Evolutionary conservation across 2,113 vertebrate species (phyloP).

Genomic region (Chloropsis hardwickii): DNA sequence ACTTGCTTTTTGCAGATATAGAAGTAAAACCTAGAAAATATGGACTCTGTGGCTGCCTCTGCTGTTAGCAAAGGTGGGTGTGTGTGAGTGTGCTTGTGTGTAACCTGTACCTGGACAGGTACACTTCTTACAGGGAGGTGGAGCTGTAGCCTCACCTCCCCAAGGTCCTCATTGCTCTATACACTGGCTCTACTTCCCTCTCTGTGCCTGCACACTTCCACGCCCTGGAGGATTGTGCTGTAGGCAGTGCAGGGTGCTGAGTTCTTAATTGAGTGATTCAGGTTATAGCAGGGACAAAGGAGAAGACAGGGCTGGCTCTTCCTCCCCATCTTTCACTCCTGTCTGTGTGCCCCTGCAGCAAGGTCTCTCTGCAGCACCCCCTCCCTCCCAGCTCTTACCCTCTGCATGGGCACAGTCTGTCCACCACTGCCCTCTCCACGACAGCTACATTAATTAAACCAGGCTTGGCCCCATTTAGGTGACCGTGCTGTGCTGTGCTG

Average conservation of each 20-base stretch:
- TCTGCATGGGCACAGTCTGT: not conserved
- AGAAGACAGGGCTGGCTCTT: not conserved
- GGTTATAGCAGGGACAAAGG: not conserved
- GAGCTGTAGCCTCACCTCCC: not conserved
- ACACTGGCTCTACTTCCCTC: fast-evolving
- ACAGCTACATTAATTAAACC: not conserved
- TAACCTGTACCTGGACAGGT: not conserved
- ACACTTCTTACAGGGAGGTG: not conserved
- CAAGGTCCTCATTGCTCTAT: not conserved
- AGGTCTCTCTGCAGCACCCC: not conserved
- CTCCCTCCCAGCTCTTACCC: not conserved
- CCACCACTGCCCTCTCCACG: not conserved
- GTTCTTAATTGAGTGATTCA: not conserved
- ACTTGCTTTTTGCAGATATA: slow-evolving; percentile 43
- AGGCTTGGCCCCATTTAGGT: not conserved
- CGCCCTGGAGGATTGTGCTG: fast-evolving
- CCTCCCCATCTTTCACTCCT: not conserved
- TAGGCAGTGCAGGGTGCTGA: not conserved
- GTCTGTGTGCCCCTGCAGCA: not conserved
- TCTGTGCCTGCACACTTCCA: not conserved
- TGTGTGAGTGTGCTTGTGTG: not conserved
- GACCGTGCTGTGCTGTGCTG: not conserved
- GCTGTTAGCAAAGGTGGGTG: slow-evolving; percentile 47
- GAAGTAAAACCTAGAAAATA: slow-evolving; percentile 16
- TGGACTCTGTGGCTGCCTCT: slow-evolving; percentile 7